phyloP scores from a whole-genome alignment of 2,888 invertebrate genomes.

The Mimumesa dahlbomi region DNA sequence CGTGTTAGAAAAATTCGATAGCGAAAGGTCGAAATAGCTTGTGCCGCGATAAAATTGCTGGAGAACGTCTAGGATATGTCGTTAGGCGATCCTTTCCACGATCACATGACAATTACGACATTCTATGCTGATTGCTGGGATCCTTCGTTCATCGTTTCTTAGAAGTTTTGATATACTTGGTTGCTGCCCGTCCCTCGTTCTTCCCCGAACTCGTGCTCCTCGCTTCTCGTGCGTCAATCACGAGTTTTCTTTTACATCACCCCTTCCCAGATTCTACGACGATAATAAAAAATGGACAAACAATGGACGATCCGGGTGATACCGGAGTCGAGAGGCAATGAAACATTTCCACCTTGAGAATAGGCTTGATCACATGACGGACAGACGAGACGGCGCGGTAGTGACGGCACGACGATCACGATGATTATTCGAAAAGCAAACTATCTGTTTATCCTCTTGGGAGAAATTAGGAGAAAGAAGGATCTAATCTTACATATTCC shows the following conservation, averaged over 20 bases:
- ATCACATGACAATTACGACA: slow-evolving; percentile 49
- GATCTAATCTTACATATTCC: no score
- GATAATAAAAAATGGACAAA: slow-evolving; percentile 25
- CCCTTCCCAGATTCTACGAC: slow-evolving; percentile 1
- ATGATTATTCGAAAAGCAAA: no score
- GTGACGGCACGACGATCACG: no score
- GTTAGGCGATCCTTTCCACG: slow-evolving; percentile 39
- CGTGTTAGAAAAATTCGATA: slow-evolving; percentile 23
- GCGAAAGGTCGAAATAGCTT: slow-evolving; percentile 21
- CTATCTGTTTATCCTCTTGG: no score
- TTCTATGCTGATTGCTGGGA: slow-evolving; percentile 37
- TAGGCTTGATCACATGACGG: slow-evolving; percentile 16
- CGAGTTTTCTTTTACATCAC: not conserved
- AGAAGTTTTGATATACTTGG: slow-evolving; percentile 46
- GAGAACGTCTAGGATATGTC: slow-evolving; percentile 26
- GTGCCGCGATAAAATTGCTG: slow-evolving; percentile 29
- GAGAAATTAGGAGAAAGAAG: no score
- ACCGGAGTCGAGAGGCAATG: not conserved
- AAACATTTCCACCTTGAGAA: slow-evolving; percentile 7
- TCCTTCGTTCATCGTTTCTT: slow-evolving; percentile 39
- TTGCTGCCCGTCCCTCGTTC: slow-evolving; percentile 21
- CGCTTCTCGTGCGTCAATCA: slow-evolving; percentile 3
- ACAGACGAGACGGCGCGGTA: slow-evolving; percentile 2
- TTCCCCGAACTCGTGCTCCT: slow-evolving; percentile 30
- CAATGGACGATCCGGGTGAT: slow-evolving; percentile 19